Conservation (phyloP, 2,113 vertebrate genomes). For the Callopanchax toddi region DNA sequence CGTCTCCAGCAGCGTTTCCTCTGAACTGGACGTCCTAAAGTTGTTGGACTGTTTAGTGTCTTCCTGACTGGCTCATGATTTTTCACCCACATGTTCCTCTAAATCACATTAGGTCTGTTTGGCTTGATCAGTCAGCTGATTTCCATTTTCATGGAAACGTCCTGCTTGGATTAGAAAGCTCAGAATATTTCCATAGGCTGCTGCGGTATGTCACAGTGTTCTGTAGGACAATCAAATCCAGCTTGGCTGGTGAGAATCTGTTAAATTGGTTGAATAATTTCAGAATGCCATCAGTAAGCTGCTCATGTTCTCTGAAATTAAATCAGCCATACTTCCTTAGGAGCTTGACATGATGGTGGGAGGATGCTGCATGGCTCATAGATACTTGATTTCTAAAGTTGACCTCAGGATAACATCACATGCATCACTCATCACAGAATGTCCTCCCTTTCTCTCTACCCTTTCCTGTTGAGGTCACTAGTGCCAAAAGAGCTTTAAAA, state of each 20-base stretch:
- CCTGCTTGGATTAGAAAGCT: slow-evolving; percentile 8
- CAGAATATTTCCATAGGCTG: background rate
- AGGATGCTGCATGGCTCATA: too few relatives aligned
- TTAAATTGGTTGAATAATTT: background rate
- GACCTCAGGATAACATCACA: too few relatives aligned
- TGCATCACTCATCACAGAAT: too few relatives aligned
- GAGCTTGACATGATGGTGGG: background rate
- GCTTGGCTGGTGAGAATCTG: too few relatives aligned
- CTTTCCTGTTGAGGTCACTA: too few relatives aligned
- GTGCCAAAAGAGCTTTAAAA: too few relatives aligned
- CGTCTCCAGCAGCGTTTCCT: slow-evolving; percentile 2
- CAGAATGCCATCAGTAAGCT: background rate
- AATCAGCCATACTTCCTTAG: slow-evolving; percentile 1
- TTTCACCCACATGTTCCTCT: slow-evolving; percentile 50
- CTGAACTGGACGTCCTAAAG: background rate
- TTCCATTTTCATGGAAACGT: slow-evolving; percentile 40
- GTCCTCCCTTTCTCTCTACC: too few relatives aligned
- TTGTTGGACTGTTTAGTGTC: background rate
- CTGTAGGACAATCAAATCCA: too few relatives aligned
- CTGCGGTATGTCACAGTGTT: background rate
- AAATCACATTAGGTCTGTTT: slow-evolving; percentile 67
- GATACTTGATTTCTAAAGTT: too few relatives aligned
- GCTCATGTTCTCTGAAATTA: background rate
- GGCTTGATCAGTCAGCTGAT: slow-evolving; percentile 68
- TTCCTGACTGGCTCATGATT: slow-evolving; percentile 45